These are phyloP conservation scores for Muscina levida DNA, from an alignment of 2,888 invertebrate species.

Conservation along the genomic window DNA sequence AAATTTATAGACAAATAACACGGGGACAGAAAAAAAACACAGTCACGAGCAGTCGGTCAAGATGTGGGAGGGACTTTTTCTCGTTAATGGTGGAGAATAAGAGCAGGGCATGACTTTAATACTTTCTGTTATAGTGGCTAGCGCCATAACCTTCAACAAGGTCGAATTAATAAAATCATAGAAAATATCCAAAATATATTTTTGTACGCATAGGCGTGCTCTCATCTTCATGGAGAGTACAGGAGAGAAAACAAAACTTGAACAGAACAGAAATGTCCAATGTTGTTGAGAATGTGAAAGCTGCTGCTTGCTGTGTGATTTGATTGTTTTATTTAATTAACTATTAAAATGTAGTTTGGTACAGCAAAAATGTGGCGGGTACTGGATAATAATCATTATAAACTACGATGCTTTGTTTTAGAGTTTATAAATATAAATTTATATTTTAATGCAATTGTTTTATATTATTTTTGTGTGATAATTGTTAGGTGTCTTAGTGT, in stretches of 20 bases:
- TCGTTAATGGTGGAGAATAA: not conserved
- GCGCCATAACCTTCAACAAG: slow-evolving; percentile 74
- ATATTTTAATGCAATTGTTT: too few relatives aligned
- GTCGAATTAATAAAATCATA: slow-evolving; percentile 71
- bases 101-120: not conserved
- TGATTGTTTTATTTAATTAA: too few relatives aligned
- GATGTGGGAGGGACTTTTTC: not conserved
- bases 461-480: too few relatives aligned
- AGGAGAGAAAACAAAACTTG: slow-evolving; percentile 26
- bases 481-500: too few relatives aligned
- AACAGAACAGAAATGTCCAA: slow-evolving; percentile 42
- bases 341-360: too few relatives aligned
- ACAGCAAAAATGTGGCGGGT: too few relatives aligned
- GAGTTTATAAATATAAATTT: too few relatives aligned
- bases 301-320: too few relatives aligned
- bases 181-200: slow-evolving; percentile 36
- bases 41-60: not conserved
- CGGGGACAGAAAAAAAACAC: too few relatives aligned
- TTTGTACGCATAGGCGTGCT: slow-evolving; percentile 10
- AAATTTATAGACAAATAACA: too few relatives aligned
- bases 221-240: slow-evolving; percentile 1
- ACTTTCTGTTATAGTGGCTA: slow-evolving; percentile 14
- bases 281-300: slow-evolving; percentile 32
- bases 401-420: too few relatives aligned
- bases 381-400: too few relatives aligned